Percentiles rank a stretch among this genome's conserved stretches.
phyloP scores from a whole-genome alignment of 1,140 invertebrate species.

The Brachionus sp. region DNA sequence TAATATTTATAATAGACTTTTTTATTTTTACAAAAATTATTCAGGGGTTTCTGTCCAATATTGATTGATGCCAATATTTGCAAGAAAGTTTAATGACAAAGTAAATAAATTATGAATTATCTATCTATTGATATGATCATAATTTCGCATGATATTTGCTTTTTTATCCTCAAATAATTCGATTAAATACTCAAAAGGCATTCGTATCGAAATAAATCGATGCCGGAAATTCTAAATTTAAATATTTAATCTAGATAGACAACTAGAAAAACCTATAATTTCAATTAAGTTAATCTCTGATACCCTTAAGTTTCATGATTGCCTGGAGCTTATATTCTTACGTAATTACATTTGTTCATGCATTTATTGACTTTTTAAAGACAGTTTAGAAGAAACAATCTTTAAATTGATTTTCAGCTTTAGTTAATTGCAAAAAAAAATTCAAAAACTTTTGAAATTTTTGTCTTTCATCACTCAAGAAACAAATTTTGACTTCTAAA shows the following conservation, averaged over 20 bases:
- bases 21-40: too few relatives aligned
- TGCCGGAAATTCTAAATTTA: constrained; percentile 2
- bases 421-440: too few relatives aligned
- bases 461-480: too few relatives aligned
- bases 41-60: not conserved
- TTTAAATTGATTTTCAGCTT: too few relatives aligned
- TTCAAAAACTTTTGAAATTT: too few relatives aligned
- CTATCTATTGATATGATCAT: constrained; percentile 3
- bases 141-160: constrained; percentile 3
- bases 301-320: not conserved
- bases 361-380: not conserved
- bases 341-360: not conserved
- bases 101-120: not conserved
- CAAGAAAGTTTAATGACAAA: not conserved
- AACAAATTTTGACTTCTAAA: too few relatives aligned
- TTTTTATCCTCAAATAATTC: not conserved
- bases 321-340: not conserved
- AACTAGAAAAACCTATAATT: not conserved
- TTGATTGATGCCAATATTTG: not conserved
- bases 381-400: too few relatives aligned
- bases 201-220: not conserved
- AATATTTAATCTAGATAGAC: constrained; percentile 10
- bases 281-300: not conserved
- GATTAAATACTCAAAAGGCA: constrained; percentile 8
- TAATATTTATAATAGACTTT: too few relatives aligned